Percentiles rank a stretch among this genome's conserved stretches.
phyloP scores from a whole-genome alignment of 2,888 invertebrate species.

The Monochamus alternatus region DNA sequence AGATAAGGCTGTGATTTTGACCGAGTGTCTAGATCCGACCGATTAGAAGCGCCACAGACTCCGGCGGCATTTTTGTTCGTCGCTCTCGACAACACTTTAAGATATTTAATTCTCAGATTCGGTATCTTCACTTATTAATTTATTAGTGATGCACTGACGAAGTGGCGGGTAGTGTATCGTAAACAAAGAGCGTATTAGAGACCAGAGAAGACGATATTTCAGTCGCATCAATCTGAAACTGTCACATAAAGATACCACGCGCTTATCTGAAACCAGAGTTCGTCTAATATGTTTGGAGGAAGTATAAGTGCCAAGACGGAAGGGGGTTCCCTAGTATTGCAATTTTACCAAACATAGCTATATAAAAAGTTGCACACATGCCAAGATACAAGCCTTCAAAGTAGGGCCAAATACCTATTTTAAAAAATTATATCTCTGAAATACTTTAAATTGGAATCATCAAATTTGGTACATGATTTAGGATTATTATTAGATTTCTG shows the following conservation, averaged over 20 bases:
- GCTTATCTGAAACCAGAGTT: not conserved
- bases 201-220: slow-evolving; percentile 3
- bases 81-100: slow-evolving; percentile 63
- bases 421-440: too few species aligned
- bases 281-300: too few species aligned
- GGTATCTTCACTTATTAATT: slow-evolving; percentile 64
- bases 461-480: too few species aligned
- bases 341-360: too few species aligned
- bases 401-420: too few species aligned
- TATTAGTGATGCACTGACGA: slow-evolving; percentile 58
- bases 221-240: not conserved
- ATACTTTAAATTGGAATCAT: too few species aligned
- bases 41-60: slow-evolving; percentile 64
- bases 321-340: too few species aligned
- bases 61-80: slow-evolving; percentile 63
- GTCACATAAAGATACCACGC: not conserved
- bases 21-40: slow-evolving; percentile 67
- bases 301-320: too few species aligned
- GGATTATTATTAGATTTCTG: too few species aligned
- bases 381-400: too few species aligned
- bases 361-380: too few species aligned
- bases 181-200: slow-evolving; percentile 26
- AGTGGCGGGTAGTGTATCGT: slow-evolving; percentile 36
- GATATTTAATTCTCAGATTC: slow-evolving; percentile 64
- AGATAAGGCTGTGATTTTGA: slow-evolving; percentile 68